Base-by-base conservation (phyloP, 2,113 vertebrate genomes). In the Pseudolaguvia tuberculata region DNA sequence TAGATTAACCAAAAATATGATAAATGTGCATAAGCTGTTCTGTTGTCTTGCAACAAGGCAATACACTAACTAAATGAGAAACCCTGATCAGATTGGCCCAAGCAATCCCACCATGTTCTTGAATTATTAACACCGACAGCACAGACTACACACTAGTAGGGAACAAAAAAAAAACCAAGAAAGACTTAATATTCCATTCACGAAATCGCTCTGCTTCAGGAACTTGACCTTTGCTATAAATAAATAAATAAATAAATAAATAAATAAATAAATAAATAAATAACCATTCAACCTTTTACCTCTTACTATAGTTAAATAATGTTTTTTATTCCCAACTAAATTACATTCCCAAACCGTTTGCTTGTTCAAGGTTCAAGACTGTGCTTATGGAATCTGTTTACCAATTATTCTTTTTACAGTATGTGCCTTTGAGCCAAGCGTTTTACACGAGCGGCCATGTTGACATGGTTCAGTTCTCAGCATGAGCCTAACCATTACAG, bases 121-220 rank as follows among this genome's bases (percentile, higher is more conserved):
- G 39, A 25, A 67, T 67, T 67, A 67, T 67, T 75, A 66, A 75
- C 20, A 6, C 15, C 10, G 45, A 74, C 39, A 47, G 8, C 73
- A 67, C 11, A 29, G 18, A 31, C 23, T n/a, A 53, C 52, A 56
- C 17, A 56, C 15, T 13, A n/a, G 21, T 66, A 51, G 17, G 70
- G 35, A 25, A 29, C 8, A 29, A 59, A 27, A 12, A 5, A 66
- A 66, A 48, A 29, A 1, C 2, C 18, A 39, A 29, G 18, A 15
- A 25, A 25, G 48, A 12, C 21, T 2, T 11, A 3, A 18, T 15
- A 65, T 53, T 42, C 39, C 9, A 14, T 45, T 14, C 8, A 12
- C 17, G 6, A 20, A 63, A 51, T 50, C 10, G 45, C 10, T 20
- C 20, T 15, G 42, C 27, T 73, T 15, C 3, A 11, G 29, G 31